Conservation (phyloP, 2,113 vertebrate species). For the Pachypanchax playfairii region DNA sequence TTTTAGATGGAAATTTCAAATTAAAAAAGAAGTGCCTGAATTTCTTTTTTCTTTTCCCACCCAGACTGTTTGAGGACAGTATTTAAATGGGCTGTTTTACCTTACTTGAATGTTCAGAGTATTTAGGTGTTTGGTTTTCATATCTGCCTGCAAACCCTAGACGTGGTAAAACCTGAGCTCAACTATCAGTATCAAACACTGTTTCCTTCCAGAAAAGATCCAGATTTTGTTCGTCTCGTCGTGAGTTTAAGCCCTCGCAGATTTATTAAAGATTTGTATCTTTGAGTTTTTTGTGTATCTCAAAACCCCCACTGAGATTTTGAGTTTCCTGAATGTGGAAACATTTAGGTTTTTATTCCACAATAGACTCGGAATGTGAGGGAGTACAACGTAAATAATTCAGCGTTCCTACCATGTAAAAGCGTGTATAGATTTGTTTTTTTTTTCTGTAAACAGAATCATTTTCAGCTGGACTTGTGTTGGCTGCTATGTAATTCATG, state of each 20-base stretch:
- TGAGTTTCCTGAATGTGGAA: conserved; percentile 60
- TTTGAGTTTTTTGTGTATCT: conserved; percentile 68
- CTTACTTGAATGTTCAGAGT: conserved; percentile 97
- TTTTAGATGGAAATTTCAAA: conserved; percentile 85
- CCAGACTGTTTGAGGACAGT: conserved; percentile 88
- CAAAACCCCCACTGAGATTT: conserved; percentile 61
- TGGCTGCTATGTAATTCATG: conserved; percentile 99
- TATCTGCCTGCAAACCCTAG: conserved; percentile 81
- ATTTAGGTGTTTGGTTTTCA: conserved; percentile 86
- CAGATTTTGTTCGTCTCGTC: conserved; percentile 40
- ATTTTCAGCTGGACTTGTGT: conserved; percentile 98
- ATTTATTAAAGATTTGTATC: conserved; percentile 58
- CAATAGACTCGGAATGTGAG: conserved; percentile 93
- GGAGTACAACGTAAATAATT: conserved; percentile 85
- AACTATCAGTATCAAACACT: conserved; percentile 63
- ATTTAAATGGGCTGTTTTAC: conserved; percentile 81
- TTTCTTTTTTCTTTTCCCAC: conserved; percentile 83
- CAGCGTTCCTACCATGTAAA: conserved; percentile 90
- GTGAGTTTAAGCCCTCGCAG: conserved; percentile 46
- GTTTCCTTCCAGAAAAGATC: conserved; percentile 58
- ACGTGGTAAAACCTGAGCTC: conserved; percentile 65
- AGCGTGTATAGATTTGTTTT: conserved; percentile 93
- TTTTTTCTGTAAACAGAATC: conserved; percentile 93
- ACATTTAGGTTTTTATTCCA: conserved; percentile 66
- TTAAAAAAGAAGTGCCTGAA: conserved; percentile 99